Evolutionary conservation across 2,888 invertebrate species (phyloP).

Genomic region (Hermaeophaga mercurialis): DNA sequence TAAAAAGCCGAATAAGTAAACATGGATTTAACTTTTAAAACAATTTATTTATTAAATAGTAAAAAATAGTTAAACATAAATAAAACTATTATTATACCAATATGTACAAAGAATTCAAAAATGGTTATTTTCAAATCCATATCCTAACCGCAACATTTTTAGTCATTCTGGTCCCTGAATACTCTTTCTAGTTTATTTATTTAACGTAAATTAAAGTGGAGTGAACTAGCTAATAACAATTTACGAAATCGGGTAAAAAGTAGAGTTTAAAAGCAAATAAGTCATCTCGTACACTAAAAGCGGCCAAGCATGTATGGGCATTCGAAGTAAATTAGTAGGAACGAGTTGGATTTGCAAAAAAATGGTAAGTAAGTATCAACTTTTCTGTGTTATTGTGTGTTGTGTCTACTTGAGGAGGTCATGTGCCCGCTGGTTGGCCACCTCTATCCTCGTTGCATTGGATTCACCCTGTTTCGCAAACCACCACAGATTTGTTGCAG

Average conservation of each 20-base stretch:
- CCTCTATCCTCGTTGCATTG: conserved; percentile 94
- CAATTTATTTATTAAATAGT: neutral
- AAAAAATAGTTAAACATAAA: neutral
- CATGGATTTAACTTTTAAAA: neutral
- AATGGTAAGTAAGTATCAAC: conserved; percentile 30
- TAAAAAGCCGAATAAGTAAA: neutral
- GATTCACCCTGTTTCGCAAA: conserved; percentile 72
- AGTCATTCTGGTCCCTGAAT: conserved; percentile 15
- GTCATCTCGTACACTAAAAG: neutral
- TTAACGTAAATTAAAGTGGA: neutral
- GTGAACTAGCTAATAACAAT: neutral
- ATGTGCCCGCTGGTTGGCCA: conserved; percentile 96
- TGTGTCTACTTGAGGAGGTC: conserved; percentile 87
- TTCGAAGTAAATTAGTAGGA: conserved; percentile 27
- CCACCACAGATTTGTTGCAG: conserved; percentile 38
- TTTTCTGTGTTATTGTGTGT: conserved; percentile 52
- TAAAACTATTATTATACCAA: neutral
- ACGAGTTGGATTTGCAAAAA: conserved; percentile 40
- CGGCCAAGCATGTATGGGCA: conserved; percentile 1
- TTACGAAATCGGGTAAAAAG: neutral
- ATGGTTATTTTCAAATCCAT: neutral
- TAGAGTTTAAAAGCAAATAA: neutral
- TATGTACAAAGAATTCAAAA: conserved; percentile 9
- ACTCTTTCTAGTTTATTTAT: conserved; percentile 3
- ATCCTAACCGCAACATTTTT: neutral